These are phyloP conservation scores for Saccopteryx leptura DNA, from an alignment of 2,113 vertebrate genomes.

Conservation along the genomic window DNA sequence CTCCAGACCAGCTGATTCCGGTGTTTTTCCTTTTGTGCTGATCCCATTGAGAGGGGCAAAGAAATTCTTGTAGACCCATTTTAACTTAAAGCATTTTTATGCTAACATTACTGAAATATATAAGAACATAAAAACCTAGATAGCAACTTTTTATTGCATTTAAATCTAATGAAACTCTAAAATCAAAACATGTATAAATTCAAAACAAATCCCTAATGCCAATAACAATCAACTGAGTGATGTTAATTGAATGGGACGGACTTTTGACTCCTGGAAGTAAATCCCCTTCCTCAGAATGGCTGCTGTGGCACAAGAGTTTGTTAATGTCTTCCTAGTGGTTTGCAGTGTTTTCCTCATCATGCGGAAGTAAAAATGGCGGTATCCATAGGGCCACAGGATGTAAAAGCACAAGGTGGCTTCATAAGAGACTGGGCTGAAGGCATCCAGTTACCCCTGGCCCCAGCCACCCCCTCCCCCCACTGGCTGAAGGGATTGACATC, in stretches of 20 bases:
- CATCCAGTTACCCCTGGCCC: not conserved
- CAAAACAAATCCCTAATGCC: constrained; percentile 39
- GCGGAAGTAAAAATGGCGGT: not conserved
- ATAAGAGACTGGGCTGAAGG: not conserved
- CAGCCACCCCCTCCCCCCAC: not conserved
- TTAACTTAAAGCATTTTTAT: not conserved
- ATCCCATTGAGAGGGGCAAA: not conserved
- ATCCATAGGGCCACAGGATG: not conserved
- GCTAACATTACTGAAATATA: constrained; percentile 2
- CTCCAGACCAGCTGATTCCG: not conserved
- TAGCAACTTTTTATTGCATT: constrained; percentile 1
- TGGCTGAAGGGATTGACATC: not conserved
- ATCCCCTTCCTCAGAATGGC: not conserved
- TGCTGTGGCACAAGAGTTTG: not conserved
- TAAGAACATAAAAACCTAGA: not conserved
- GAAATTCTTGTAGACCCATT: constrained; percentile 3
- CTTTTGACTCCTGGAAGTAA: constrained; percentile 23
- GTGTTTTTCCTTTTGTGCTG: constrained; percentile 32
- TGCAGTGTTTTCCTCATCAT: not conserved
- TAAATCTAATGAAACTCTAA: constrained; percentile 33
- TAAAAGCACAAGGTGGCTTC: not conserved
- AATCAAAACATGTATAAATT: constrained; percentile 58
- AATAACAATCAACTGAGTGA: constrained; percentile 6
- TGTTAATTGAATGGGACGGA: constrained; percentile 37
- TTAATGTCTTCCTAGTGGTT: not conserved